Base-by-base conservation (phyloP, 2,888 invertebrate species). In the Thymelicus sylvestris region DNA sequence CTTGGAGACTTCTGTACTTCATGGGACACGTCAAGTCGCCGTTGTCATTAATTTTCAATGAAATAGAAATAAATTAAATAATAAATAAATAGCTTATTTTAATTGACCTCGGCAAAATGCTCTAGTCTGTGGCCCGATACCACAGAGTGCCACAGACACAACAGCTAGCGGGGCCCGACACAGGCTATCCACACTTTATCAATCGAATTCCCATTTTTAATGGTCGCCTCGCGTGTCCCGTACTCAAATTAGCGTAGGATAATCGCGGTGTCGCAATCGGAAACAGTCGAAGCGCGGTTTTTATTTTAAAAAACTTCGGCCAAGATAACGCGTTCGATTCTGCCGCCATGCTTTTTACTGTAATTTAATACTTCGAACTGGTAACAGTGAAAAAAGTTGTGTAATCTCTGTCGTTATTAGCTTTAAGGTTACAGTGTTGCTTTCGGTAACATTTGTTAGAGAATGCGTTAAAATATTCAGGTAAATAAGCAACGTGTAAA, bases 211-310 rank as follows among this genome's bases (percentile, higher is more conserved):
- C 60, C 65, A 66, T 62, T 68, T 67, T 41, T 88, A 89, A 89
- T 89, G 86, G 85, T 81, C 79, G 77, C 80, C 81, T 89, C 85
- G 89, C 90, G 89, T 89, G 90, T 82, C 78, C 78, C 79, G 77
- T 80, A 77, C 80, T 83, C 83, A 83, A 89, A 90, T 89, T 89
- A 89, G 88, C 86, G 76, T 63, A 71, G 73, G 72, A 80, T 85
- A 89, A 89, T 89, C 88, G 83, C 79, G 79, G 79, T 82, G 86
- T 86, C 83, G 86, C 85, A 85, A 87, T 87, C 88, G 83, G 79
- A 79, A 87, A 89, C 86, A 71, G 88, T 78, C 80, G 80, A 79
- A 79, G 81, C 82, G 80, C 77, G 77, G 81, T 83, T 81, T 83
- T 80, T 82, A 85, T 83, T 84, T 82, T 80, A 72, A 72, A 75